phyloP scores from a whole-genome alignment of 2,888 invertebrate species.

The Alentia gelatinosa region DNA sequence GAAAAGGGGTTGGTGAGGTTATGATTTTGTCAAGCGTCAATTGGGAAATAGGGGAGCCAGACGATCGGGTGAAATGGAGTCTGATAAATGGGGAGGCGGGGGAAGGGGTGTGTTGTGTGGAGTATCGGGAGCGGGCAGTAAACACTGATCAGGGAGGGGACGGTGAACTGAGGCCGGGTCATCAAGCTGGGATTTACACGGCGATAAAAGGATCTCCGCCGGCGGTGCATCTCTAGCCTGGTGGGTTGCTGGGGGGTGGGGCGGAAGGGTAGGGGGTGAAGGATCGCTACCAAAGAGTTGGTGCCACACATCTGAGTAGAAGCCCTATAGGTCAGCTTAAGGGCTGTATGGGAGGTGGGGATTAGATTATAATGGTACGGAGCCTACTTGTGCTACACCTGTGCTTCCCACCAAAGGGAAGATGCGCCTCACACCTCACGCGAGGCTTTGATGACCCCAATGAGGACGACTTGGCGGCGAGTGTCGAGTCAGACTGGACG shows the following conservation, averaged over 20 bases:
- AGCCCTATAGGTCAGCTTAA: no score
- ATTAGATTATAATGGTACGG: no score
- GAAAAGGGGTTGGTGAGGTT: background rate
- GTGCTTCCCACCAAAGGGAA: no score
- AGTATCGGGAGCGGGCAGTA: no score
- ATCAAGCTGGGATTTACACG: conserved; percentile 28
- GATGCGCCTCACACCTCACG: no score
- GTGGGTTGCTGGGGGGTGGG: background rate
- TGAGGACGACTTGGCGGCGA: background rate
- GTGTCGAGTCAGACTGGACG: background rate
- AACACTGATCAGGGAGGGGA: background rate
- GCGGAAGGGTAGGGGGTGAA: background rate
- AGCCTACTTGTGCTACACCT: no score
- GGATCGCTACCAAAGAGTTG: no score
- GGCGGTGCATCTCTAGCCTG: background rate
- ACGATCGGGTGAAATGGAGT: background rate
- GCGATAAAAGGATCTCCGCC: conserved; percentile 9
- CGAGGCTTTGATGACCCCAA: background rate
- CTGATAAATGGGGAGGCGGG: background rate
- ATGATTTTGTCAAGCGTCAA: conserved; percentile 33
- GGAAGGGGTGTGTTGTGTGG: background rate
- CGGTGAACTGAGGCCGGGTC: background rate
- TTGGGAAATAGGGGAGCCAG: conserved; percentile 14
- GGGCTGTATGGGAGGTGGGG: no score
- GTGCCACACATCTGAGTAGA: no score